Percentiles rank a stretch among this genome's conserved stretches.
phyloP scores from a whole-genome alignment of 2,113 vertebrate species.

The Etia nguti region DNA sequence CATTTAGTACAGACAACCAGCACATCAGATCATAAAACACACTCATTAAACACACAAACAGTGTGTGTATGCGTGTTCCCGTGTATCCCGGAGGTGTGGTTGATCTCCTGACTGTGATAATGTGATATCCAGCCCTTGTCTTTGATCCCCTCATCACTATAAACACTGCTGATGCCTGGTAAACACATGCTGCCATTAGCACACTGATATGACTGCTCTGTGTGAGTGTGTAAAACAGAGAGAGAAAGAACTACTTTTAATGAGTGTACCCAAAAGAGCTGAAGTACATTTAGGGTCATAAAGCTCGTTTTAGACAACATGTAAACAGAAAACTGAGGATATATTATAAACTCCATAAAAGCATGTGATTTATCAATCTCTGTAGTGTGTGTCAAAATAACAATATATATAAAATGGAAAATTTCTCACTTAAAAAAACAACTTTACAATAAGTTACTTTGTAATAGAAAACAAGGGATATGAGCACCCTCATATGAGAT shows the following conservation, averaged over 20 bases:
- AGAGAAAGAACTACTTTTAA: neutral
- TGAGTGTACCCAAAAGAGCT: neutral
- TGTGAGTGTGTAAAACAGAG: neutral
- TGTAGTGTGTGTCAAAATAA: neutral
- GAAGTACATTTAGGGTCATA: neutral
- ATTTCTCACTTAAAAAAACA: neutral
- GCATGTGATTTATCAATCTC: neutral
- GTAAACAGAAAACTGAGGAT: neutral
- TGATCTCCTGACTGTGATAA: constrained; percentile 59
- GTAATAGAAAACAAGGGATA: neutral
- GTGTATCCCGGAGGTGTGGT: constrained; percentile 43
- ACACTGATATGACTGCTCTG: neutral
- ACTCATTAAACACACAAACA: constrained; percentile 23
- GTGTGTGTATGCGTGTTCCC: neutral
- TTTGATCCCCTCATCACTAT: constrained; percentile 56
- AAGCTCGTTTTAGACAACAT: neutral
- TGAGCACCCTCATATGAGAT: neutral
- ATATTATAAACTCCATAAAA: neutral
- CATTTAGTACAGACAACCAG: constrained; percentile 19
- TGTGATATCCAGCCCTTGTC: constrained; percentile 48
- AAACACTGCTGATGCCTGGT: constrained; percentile 42
- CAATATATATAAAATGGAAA: neutral
- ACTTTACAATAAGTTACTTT: neutral
- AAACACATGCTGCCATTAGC: constrained; percentile 37
- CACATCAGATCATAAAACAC: constrained; percentile 24